Conservation (phyloP, 1,140 invertebrate species). For the Drosophila sp. region DNA sequence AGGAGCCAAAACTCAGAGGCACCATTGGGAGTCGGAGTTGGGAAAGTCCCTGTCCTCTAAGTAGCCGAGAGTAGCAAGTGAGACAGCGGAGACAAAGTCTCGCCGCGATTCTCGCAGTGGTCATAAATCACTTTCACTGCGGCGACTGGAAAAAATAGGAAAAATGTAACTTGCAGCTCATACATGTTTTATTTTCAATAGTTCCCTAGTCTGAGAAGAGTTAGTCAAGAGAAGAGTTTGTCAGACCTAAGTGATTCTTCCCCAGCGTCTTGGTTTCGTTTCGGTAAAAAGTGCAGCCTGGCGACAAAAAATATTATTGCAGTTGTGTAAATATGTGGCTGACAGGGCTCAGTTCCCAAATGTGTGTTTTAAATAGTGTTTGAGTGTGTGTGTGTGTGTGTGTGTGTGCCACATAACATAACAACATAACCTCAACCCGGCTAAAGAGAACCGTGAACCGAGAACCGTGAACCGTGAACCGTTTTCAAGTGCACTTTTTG, state of each 20-base stretch:
- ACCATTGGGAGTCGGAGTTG: constrained; percentile 39
- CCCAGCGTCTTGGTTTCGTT: constrained; percentile 30
- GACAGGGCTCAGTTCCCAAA: constrained; percentile 58
- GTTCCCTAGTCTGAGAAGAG: constrained; percentile 4
- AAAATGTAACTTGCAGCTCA: constrained; percentile 50
- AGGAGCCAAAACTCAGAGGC: constrained; percentile 53
- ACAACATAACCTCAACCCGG: constrained; percentile 68
- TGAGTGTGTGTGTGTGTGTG: constrained; percentile 22
- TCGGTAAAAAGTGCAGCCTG: constrained; percentile 62
- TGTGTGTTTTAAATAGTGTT: constrained; percentile 53
- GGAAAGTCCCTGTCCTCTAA: constrained; percentile 37
- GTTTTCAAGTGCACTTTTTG: constrained; percentile 76
- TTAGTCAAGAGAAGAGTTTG: neutral
- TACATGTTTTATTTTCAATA: constrained; percentile 71
- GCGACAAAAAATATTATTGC: constrained; percentile 80
- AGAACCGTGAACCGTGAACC: too few relatives aligned
- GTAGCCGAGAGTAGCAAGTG: constrained; percentile 51
- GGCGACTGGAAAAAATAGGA: constrained; percentile 11
- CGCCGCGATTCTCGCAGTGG: constrained; percentile 39
- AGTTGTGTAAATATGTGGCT: constrained; percentile 73
- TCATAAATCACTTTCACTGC: constrained; percentile 77
- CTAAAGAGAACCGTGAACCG: constrained; percentile 40
- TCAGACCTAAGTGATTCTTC: constrained; percentile 26
- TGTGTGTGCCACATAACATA: constrained; percentile 63
- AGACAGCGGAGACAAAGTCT: constrained; percentile 54